Evolutionary conservation across 2,888 invertebrate species (phyloP).

Genomic region (Blera fallax): DNA sequence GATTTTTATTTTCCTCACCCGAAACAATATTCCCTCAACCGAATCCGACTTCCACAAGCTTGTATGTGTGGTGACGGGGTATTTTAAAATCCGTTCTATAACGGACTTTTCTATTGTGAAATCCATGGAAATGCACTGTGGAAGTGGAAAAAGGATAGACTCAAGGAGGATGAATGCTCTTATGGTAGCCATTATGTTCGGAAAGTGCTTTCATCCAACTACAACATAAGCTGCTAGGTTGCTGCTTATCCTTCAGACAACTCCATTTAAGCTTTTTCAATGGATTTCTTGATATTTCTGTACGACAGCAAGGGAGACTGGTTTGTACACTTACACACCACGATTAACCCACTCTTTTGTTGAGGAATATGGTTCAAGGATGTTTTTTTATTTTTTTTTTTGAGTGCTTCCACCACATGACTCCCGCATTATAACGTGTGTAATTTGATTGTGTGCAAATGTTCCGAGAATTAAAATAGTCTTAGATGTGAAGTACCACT

Average conservation of each 20-base stretch:
- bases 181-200: conserved; percentile 49
- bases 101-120: conserved; percentile 22
- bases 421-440: conserved; percentile 8
- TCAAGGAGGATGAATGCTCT: conserved; percentile 35
- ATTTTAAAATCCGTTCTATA: conserved; percentile 24
- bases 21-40: not conserved
- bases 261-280: conserved; percentile 50
- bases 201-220: conserved; percentile 27
- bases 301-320: not conserved
- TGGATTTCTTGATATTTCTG: conserved; percentile 32
- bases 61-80: not conserved
- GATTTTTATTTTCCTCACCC: not conserved
- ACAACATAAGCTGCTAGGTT: conserved; percentile 70
- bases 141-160: not conserved
- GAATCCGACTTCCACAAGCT: not conserved
- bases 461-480: conserved; percentile 34
- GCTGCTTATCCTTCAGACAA: conserved; percentile 63
- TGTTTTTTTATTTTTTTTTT: not conserved
- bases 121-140: conserved; percentile 46
- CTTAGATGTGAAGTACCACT: not conserved
- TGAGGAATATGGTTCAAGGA: conserved; percentile 29
- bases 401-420: conserved; percentile 14
- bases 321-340: conserved; percentile 6
- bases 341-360: conserved; percentile 49
- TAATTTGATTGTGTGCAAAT: conserved; percentile 57